Evolutionary conservation across 2,888 invertebrate species (phyloP).

Genomic region (Ormia ochracea): DNA sequence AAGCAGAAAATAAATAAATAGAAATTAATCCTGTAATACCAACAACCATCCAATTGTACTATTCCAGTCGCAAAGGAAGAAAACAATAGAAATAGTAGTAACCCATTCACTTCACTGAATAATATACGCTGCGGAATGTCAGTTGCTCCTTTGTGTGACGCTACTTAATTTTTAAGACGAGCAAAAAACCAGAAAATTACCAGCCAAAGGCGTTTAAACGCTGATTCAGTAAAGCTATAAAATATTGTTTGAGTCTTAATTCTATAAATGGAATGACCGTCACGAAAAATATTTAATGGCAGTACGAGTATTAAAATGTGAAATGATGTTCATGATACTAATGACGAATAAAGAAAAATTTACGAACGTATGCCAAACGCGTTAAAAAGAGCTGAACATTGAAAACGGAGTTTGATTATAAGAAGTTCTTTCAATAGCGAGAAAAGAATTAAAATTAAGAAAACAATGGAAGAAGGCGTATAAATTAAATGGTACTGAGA

Average conservation of each 20-base stretch:
- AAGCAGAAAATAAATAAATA: constrained; percentile 52
- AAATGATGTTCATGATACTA: neutral
- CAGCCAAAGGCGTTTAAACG: constrained; percentile 6
- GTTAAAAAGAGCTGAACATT: neutral
- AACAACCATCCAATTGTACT: neutral
- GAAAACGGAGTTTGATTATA: neutral
- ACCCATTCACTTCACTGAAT: constrained; percentile 53
- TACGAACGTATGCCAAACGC: constrained; percentile 34
- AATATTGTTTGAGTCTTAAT: constrained; percentile 66
- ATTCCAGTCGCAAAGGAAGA: neutral
- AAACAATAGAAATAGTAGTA: constrained; percentile 33
- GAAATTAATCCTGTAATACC: constrained; percentile 54
- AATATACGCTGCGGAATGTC: constrained; percentile 45
- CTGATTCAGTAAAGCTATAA: constrained; percentile 31
- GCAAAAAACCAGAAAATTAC: constrained; percentile 10
- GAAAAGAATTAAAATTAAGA: constrained; percentile 18
- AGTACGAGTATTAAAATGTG: constrained; percentile 31
- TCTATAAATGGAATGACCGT: constrained; percentile 65
- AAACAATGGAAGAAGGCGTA: constrained; percentile 14
- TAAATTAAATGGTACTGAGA: neutral
- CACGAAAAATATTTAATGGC: constrained; percentile 58
- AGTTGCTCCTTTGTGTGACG: constrained; percentile 9
- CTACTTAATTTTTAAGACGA: neutral
- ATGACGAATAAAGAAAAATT: neutral
- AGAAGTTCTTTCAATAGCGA: neutral